Base-by-base conservation (phyloP, 2,113 vertebrate species). In the Junco hyemalis region DNA sequence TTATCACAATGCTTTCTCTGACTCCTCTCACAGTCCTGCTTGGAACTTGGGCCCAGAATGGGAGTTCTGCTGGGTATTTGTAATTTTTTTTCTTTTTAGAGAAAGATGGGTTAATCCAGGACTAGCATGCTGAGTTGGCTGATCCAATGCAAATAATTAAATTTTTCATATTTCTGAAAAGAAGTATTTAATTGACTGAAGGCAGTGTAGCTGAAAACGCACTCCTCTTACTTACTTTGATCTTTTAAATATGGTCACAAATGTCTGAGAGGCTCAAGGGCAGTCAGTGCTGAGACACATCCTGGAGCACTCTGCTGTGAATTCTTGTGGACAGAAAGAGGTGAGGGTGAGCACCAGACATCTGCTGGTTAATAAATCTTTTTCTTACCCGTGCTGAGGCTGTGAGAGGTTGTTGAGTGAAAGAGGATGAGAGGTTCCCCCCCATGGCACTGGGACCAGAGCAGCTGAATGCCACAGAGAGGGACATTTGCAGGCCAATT, bases 311-410 rank as follows among this genome's bases (percentile, higher is more conserved):
- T 2, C 0, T 81, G 65, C 68, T 79, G 31, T 45, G 69, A 81
- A 81, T 81, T 51, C 40, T 56, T 79, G 66, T 15, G 69, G 86
- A 31, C 44, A 45, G 82, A 64, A 70, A 5, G 28, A 48, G 36
- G 25, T 54, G 70, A 61, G 36, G 25, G 35, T 0, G 14, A 84
- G 64, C 3, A 31, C 64, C 78, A 92, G 86, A n/a, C 40, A 13
- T 72, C 53, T 81, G 51, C 79, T 68, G 72, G 24, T 72, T 11
- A 47, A 28, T 20, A 12, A 77, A 0, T 28, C 25, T n/a, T n/a
- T 81, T 59, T 26, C 12, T 53, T 19, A 3, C 0, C 0, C 0
- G 1, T 28, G 15, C 5, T 31, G 28, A 36, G 36, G 36, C 36
- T 36, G 36, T 36, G 36, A 36, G 36, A 36, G 36, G 36, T 36